Evolutionary conservation across 2,797 vertebrate genomes (phyloP), one percentile per base, ranked within the genome.

Genomic region (Amphiprion clarkii): DNA sequence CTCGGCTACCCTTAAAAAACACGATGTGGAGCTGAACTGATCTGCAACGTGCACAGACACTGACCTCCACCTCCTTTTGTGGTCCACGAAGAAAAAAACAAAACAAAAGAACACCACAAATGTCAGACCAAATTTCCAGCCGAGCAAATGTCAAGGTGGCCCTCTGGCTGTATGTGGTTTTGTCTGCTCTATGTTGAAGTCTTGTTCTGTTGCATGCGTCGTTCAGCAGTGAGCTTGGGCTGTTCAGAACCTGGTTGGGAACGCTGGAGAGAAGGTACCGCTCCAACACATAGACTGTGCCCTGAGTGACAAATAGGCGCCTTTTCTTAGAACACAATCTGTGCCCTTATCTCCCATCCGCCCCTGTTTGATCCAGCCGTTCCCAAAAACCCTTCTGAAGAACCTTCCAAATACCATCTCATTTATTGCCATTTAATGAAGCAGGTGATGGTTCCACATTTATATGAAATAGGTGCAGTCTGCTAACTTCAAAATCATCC

Each of bases 201-300:
- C 88, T 88, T 2, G 81, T 88, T 92, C 74, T 94, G 91, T 93
- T 93, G 92, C 92, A 92, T 91, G 88, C 89, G 59, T 66, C 87
- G 48, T 80, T 88, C 88, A 90, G 79, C 92, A 87, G 88, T 88
- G 92, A 93, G 71, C 92, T 94, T 76, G 84, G 88, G 67, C 87
- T 90, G 83, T 93, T 94, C 91, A 91, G 90, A 90, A 89, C 85
- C 83, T 94, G 91, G 91, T 92, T 93, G 89, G 93, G 89, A 90
- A 92, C 89, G 67, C 87, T 84, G 92, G 89, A 92, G 76, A 90
- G 88, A 92, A 91, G 92, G 92, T 94, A 91, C 88, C 54, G 5
- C 83, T 89, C 79, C 76, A 84, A 79, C 78, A 85, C 79, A 33
- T 83, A 74, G 86, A 79, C 77, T 75, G 52, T 68, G n/a, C 56